Evolutionary conservation across 1,140 invertebrate species (phyloP).

Genomic region (Leptopilina clavipes): DNA sequence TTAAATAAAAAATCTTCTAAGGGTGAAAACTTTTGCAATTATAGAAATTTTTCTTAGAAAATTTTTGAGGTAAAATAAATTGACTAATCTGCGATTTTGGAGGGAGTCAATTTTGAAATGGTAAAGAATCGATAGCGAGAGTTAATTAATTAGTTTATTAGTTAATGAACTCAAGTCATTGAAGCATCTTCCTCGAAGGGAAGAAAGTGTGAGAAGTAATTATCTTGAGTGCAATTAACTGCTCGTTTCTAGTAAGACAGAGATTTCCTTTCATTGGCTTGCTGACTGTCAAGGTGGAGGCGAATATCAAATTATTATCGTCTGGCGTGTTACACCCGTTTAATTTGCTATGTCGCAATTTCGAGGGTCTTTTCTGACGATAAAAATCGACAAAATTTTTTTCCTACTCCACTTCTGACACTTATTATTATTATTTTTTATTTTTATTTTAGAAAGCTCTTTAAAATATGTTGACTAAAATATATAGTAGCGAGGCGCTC

Average conservation of each 20-base stretch:
- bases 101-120: background rate
- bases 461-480: slow-evolving; percentile 31
- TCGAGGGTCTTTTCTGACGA: background rate
- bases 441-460: slow-evolving; percentile 9
- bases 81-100: no score
- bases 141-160: slow-evolving; percentile 14
- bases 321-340: background rate
- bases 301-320: background rate
- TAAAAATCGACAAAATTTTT: background rate
- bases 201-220: slow-evolving; percentile 1
- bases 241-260: background rate
- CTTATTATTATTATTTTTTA: background rate
- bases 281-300: background rate
- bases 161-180: background rate
- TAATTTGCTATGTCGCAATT: background rate
- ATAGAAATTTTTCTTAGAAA: no score
- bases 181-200: background rate
- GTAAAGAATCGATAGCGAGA: background rate
- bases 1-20: no score
- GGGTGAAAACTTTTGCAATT: no score
- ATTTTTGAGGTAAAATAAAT: no score
- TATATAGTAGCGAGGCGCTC: background rate
- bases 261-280: background rate
- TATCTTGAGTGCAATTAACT: slow-evolving; percentile 3
- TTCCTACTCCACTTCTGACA: background rate